Percentiles rank a stretch among this genome's conserved stretches.
phyloP scores from a whole-genome alignment of 2,113 vertebrate genomes.

The Tetrax tetrax region DNA sequence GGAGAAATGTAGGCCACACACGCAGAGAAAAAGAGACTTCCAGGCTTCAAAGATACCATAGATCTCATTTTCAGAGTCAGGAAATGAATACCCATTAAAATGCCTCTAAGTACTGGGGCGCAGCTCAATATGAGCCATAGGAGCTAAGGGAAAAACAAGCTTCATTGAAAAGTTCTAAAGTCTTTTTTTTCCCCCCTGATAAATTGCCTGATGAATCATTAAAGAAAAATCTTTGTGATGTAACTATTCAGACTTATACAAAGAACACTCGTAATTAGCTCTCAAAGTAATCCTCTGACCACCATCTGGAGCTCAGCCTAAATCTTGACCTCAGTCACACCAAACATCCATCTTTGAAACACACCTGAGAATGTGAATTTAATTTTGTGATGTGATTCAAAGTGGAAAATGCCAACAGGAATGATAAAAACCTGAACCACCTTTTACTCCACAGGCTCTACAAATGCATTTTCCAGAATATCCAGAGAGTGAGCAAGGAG shows the following conservation, averaged over 20 bases:
- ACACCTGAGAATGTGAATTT: not conserved
- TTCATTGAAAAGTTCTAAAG: not conserved
- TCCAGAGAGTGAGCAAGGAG: not conserved
- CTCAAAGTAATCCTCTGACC: constrained; percentile 20
- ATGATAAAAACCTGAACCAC: not conserved
- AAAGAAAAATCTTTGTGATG: constrained; percentile 35
- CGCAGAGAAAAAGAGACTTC: not conserved
- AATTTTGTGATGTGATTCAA: not conserved
- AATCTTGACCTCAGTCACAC: not conserved
- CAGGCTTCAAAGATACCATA: not conserved
- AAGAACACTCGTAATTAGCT: constrained; percentile 30
- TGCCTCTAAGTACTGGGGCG: not conserved
- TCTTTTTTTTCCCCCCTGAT: not conserved
- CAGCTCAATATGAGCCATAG: not conserved
- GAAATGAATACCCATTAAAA: not conserved
- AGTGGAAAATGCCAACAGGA: not conserved
- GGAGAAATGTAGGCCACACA: not conserved
- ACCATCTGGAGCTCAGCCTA: constrained; percentile 50
- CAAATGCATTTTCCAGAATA: not conserved
- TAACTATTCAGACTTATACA: constrained; percentile 24
- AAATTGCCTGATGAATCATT: not conserved
- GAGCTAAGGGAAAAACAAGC: not conserved
- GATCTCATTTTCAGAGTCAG: not conserved
- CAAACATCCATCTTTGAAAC: not conserved
- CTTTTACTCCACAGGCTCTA: not conserved